These are phyloP conservation scores for Cheumatopsyche charites DNA, from an alignment of 1,140 invertebrate genomes.

Conservation along the genomic window DNA sequence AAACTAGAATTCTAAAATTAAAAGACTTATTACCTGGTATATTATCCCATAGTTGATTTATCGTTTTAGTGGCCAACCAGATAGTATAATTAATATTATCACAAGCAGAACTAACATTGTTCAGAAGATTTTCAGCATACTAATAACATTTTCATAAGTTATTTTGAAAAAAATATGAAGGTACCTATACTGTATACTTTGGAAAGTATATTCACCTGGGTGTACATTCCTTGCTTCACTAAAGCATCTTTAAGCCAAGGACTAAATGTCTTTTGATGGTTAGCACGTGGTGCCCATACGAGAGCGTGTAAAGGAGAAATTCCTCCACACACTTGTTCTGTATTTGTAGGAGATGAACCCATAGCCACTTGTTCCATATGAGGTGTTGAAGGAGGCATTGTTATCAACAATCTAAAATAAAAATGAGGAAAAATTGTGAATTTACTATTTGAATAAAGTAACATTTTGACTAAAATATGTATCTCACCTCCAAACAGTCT, in stretches of 20 bases:
- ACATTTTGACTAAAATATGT: too few species aligned
- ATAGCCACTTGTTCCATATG: slow-evolving; percentile 80
- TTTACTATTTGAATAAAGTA: not conserved
- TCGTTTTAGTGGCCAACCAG: slow-evolving; percentile 72
- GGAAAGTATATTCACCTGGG: slow-evolving; percentile 58
- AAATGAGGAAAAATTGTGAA: slow-evolving; percentile 44
- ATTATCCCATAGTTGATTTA: slow-evolving; percentile 64
- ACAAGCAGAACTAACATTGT: slow-evolving; percentile 65
- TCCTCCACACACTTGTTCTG: slow-evolving; percentile 70
- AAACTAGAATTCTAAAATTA: slow-evolving; percentile 20
- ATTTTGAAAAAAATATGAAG: not conserved
- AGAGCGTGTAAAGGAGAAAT: slow-evolving; percentile 62
- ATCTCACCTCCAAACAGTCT: slow-evolving; percentile 77
- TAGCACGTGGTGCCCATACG: slow-evolving; percentile 68
- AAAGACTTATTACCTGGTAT: slow-evolving; percentile 42
- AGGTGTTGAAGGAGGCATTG: slow-evolving; percentile 84
- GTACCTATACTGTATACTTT: not conserved
- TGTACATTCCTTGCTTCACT: slow-evolving; percentile 89
- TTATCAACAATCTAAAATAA: slow-evolving; percentile 52
- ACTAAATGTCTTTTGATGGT: slow-evolving; percentile 72
- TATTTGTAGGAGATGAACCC: slow-evolving; percentile 53
- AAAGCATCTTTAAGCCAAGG: slow-evolving; percentile 80
- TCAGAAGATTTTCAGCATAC: slow-evolving; percentile 78
- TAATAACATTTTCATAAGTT: slow-evolving; percentile 46
- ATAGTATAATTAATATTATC: slow-evolving; percentile 69